Evolutionary conservation across 2,797 vertebrate species (phyloP).

Genomic region (Lepilemur ruficaudatus): DNA sequence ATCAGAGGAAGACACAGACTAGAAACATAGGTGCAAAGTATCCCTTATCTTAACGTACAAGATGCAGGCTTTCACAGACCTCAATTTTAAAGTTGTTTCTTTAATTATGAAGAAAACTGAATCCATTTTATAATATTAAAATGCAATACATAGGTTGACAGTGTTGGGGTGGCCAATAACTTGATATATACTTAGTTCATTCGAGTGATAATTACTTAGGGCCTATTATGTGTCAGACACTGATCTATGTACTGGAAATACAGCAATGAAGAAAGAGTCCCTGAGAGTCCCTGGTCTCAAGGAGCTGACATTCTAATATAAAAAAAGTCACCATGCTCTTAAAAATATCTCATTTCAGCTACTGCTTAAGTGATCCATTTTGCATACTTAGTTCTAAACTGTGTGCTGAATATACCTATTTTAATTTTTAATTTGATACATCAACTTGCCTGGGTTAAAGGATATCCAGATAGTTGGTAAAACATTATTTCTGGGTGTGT

Average conservation of each 20-base stretch:
- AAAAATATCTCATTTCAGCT: not conserved
- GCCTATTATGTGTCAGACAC: not conserved
- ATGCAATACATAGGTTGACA: not conserved
- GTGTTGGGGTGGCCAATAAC: not conserved
- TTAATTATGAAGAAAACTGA: not conserved
- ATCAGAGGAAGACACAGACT: not conserved
- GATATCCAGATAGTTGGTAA: not conserved
- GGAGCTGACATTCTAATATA: not conserved
- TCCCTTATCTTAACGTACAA: not conserved
- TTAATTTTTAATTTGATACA: not conserved
- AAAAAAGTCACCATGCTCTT: not conserved
- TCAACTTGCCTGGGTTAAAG: not conserved
- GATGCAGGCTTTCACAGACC: not conserved
- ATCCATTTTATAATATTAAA: not conserved
- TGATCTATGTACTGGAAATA: not conserved
- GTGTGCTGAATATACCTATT: not conserved
- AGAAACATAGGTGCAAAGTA: not conserved
- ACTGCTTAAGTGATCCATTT: not conserved
- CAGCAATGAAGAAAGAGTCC: not conserved
- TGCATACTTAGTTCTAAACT: not conserved
- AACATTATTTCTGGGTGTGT: not conserved
- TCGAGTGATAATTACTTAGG: not conserved
- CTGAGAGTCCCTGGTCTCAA: not conserved
- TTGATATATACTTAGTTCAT: not conserved
- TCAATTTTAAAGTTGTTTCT: not conserved